Evolutionary conservation across 2,113 vertebrate species (phyloP).

Genomic region (Cyprinodon variegatus): DNA sequence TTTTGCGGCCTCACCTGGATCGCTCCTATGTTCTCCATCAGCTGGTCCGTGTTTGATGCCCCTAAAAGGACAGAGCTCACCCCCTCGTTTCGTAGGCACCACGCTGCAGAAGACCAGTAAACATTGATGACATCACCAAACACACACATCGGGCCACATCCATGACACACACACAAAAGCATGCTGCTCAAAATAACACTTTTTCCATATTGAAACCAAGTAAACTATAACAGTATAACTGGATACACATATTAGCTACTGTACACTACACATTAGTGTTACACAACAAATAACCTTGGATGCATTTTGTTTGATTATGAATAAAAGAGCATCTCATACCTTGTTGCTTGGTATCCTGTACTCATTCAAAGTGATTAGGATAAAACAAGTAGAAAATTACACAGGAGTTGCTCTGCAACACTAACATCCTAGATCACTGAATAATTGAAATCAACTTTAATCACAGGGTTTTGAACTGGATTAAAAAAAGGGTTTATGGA

Average conservation of each 20-base stretch:
- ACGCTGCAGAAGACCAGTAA: constrained; percentile 84
- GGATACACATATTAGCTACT: background rate
- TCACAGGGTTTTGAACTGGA: background rate
- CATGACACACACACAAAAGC: constrained; percentile 7
- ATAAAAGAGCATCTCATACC: background rate
- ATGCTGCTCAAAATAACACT: background rate
- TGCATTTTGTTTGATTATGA: background rate
- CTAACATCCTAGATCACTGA: background rate
- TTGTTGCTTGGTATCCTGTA: background rate
- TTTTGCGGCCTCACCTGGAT: constrained; percentile 88
- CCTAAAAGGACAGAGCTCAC: constrained; percentile 97
- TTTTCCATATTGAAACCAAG: background rate
- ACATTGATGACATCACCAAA: constrained; percentile 58
- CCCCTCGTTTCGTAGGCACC: constrained; percentile 96
- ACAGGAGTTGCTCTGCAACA: background rate
- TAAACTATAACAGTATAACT: background rate
- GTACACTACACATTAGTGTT: background rate
- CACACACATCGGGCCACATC: background rate
- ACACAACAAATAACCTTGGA: background rate
- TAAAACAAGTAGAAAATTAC: background rate
- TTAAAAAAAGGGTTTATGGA: no score
- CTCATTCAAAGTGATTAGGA: background rate
- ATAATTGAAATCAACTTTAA: background rate
- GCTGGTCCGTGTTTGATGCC: constrained; percentile 94
- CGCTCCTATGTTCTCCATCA: constrained; percentile 98